phyloP scores from a whole-genome alignment of 1,140 invertebrate species.

The Dryas iulia region DNA sequence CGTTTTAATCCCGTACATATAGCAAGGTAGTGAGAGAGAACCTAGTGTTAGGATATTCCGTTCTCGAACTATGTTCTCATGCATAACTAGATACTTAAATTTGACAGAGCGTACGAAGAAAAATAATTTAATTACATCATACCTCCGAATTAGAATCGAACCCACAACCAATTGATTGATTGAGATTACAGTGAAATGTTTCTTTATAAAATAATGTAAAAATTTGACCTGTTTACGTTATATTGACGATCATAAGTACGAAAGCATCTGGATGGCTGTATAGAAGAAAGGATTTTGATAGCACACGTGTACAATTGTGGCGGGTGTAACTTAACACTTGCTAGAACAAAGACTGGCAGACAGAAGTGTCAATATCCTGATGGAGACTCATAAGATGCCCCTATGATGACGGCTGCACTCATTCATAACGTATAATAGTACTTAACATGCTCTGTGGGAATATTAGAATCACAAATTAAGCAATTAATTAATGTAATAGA shows the following conservation, averaged over 20 bases:
- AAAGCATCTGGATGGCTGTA: slow-evolving; percentile 16
- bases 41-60: no score
- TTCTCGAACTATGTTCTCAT: no score
- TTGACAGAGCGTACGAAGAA: no score
- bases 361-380: slow-evolving; percentile 75
- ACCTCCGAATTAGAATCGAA: no score
- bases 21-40: no score
- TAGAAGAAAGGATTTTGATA: slow-evolving; percentile 41
- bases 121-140: no score
- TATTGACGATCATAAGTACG: slow-evolving; percentile 24
- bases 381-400: slow-evolving; percentile 69
- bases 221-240: slow-evolving; percentile 19
- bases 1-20: no score
- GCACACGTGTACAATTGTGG: slow-evolving; percentile 62
- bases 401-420: slow-evolving; percentile 63
- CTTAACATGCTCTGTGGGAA: slow-evolving; percentile 64
- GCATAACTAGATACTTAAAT: no score
- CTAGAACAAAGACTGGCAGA: slow-evolving; percentile 66
- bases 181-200: no score
- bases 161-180: no score
- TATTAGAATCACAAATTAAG: slow-evolving; percentile 34
- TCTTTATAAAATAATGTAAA: not conserved
- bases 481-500: not conserved
- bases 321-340: slow-evolving; percentile 69
- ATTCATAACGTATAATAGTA: slow-evolving; percentile 64